phyloP scores from a whole-genome alignment of 2,888 invertebrate species.

The Mythimna loreyi region DNA sequence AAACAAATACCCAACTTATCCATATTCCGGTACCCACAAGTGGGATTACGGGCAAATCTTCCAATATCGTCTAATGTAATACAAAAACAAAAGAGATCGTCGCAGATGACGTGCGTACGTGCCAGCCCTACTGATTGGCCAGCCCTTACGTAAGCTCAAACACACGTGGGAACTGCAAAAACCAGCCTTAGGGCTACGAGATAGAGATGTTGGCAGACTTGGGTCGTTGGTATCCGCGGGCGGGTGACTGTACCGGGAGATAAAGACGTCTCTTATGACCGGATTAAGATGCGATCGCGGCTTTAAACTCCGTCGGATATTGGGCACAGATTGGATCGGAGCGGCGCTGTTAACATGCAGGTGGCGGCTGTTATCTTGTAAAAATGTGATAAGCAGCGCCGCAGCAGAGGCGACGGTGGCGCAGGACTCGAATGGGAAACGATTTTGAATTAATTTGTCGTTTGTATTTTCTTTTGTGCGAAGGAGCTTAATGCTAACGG shows the following conservation, averaged over 20 bases:
- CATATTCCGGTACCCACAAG: slow-evolving; percentile 29
- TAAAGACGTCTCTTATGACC: slow-evolving; percentile 77
- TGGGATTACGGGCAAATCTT: slow-evolving; percentile 54
- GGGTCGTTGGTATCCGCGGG: no score
- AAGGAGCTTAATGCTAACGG: background rate
- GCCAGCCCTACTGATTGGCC: slow-evolving; percentile 70
- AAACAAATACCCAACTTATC: slow-evolving; percentile 22
- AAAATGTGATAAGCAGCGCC: slow-evolving; percentile 45
- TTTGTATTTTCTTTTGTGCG: background rate
- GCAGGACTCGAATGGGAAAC: slow-evolving; percentile 3
- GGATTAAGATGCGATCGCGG: slow-evolving; percentile 80
- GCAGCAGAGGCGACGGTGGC: background rate
- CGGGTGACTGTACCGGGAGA: slow-evolving; percentile 57
- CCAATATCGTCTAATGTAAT: slow-evolving; percentile 60
- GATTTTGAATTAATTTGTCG: slow-evolving; percentile 28
- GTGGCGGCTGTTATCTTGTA: slow-evolving; percentile 31
- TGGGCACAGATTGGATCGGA: slow-evolving; percentile 40
- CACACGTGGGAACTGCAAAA: background rate
- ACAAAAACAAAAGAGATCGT: slow-evolving; percentile 72
- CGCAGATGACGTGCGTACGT: slow-evolving; percentile 84
- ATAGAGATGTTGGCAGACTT: background rate
- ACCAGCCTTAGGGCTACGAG: background rate
- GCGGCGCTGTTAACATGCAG: slow-evolving; percentile 61
- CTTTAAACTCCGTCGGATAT: slow-evolving; percentile 70
- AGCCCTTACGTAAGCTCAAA: slow-evolving; percentile 10